phyloP scores from a whole-genome alignment of 1,140 invertebrate species.

The Leptopilina clavipes region DNA sequence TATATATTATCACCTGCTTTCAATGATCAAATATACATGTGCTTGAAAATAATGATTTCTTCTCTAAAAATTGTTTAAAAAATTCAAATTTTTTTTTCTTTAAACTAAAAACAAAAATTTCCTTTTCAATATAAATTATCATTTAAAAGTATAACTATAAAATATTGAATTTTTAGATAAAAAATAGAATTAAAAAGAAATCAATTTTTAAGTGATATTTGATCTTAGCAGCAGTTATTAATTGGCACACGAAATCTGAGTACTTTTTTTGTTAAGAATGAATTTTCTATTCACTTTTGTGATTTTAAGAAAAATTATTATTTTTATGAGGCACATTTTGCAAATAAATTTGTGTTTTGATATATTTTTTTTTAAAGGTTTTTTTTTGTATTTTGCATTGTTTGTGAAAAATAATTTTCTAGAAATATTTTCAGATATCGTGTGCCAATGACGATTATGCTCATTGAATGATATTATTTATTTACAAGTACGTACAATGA shows the following conservation, averaged over 20 bases:
- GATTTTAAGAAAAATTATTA: too few relatives aligned
- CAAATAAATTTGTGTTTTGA: background rate
- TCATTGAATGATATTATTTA: conserved; percentile 49
- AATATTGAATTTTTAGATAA: background rate
- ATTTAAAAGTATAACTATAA: background rate
- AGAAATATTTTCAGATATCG: conserved; percentile 38
- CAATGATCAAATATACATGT: background rate
- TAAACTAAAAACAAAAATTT: too few relatives aligned
- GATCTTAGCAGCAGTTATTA: background rate
- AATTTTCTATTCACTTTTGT: conserved; percentile 3
- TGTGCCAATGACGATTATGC: conserved; percentile 25
- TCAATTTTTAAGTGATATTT: background rate
- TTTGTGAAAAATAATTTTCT: conserved; percentile 36
- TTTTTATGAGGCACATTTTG: background rate
- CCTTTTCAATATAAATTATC: too few relatives aligned
- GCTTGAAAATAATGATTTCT: conserved; percentile 4
- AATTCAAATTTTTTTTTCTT: background rate
- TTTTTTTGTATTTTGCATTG: background rate
- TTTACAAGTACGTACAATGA: conserved; percentile 69
- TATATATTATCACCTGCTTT: conserved; percentile 43
- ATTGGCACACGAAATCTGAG: conserved; percentile 3
- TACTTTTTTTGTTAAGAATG: background rate
- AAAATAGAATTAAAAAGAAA: background rate
- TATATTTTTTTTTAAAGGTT: too few relatives aligned
- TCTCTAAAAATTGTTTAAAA: conserved; percentile 18